These are phyloP conservation scores for Microplitis manilae DNA, from an alignment of 2,888 invertebrate genomes.

Conservation along the genomic window DNA sequence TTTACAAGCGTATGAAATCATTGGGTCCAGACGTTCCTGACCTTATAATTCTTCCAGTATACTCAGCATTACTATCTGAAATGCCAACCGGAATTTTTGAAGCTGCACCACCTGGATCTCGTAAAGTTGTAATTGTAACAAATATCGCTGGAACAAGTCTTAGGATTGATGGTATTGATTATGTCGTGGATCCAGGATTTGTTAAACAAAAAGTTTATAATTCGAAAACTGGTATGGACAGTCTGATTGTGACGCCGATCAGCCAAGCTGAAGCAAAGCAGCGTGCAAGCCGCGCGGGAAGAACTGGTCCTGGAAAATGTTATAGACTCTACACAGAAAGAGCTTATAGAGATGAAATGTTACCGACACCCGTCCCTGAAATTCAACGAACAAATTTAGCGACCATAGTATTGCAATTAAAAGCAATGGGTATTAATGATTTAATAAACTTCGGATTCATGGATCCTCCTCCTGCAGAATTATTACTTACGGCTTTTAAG, in stretches of 20 bases:
- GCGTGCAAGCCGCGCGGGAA: slow-evolving; percentile 90
- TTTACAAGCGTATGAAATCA: slow-evolving; percentile 98
- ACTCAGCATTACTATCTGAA: slow-evolving; percentile 97
- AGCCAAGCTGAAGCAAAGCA: slow-evolving; percentile 99
- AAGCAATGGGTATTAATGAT: slow-evolving; percentile 99
- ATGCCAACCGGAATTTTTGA: slow-evolving; percentile 99
- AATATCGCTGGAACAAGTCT: slow-evolving; percentile 99
- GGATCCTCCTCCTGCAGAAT: slow-evolving; percentile 99
- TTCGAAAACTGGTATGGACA: slow-evolving; percentile 98
- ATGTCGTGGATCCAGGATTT: slow-evolving; percentile 99
- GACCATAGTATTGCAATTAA: slow-evolving; percentile 94
- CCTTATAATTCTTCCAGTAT: slow-evolving; percentile 96
- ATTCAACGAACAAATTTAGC: slow-evolving; percentile 99
- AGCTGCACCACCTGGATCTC: slow-evolving; percentile 96
- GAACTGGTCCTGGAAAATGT: slow-evolving; percentile 98
- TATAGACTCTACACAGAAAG: slow-evolving; percentile 98
- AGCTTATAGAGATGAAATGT: slow-evolving; percentile 98
- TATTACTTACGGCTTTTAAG: slow-evolving; percentile 97
- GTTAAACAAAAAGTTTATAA: slow-evolving; percentile 99
- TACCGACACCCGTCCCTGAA: slow-evolving; percentile 98
- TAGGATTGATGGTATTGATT: slow-evolving; percentile 99
- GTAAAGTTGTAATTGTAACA: slow-evolving; percentile 98
- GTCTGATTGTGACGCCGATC: slow-evolving; percentile 98
- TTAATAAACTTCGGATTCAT: slow-evolving; percentile 99
- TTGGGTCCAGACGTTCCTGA: slow-evolving; percentile 99